A percentile compares a stretch with the other conserved stretches of the same genome.
Evolutionary conservation across 2,888 invertebrate species (phyloP).

Genomic region (Eupithecia subfuscata): DNA sequence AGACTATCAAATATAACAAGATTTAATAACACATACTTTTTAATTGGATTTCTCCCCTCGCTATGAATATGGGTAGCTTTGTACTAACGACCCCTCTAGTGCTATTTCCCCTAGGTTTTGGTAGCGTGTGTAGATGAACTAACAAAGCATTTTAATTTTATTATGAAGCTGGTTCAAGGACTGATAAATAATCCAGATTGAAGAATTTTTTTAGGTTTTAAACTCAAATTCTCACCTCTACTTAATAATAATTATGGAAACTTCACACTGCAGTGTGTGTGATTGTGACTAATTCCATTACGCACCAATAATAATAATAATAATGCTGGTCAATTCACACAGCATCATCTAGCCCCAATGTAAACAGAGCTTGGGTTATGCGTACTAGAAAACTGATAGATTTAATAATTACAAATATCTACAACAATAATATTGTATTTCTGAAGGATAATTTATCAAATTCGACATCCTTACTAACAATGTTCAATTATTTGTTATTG

Average conservation of each 20-base stretch:
- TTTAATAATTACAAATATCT: neutral
- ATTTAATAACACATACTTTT: slow-evolving; percentile 46
- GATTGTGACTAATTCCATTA: neutral
- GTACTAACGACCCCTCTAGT: slow-evolving; percentile 32
- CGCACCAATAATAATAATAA: neutral
- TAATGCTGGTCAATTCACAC: no score
- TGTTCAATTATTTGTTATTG: slow-evolving; percentile 16
- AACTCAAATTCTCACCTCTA: neutral
- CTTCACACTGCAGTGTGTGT: neutral
- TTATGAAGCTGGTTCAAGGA: neutral
- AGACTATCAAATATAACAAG: slow-evolving; percentile 31
- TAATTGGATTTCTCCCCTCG: slow-evolving; percentile 42
- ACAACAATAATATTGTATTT: neutral
- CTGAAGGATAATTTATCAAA: neutral
- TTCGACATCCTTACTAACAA: slow-evolving; percentile 1
- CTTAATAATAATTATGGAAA: neutral
- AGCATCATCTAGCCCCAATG: no score
- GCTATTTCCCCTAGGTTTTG: slow-evolving; percentile 24
- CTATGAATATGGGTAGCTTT: slow-evolving; percentile 34
- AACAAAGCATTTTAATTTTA: slow-evolving; percentile 9
- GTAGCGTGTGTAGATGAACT: slow-evolving; percentile 7
- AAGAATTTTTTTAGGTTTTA: neutral
- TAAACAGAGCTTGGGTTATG: no score
- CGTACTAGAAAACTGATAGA: no score
- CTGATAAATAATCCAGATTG: neutral